Conservation (phyloP, 1,140 invertebrate species). For the Venustaconcha ellipsiformis region DNA sequence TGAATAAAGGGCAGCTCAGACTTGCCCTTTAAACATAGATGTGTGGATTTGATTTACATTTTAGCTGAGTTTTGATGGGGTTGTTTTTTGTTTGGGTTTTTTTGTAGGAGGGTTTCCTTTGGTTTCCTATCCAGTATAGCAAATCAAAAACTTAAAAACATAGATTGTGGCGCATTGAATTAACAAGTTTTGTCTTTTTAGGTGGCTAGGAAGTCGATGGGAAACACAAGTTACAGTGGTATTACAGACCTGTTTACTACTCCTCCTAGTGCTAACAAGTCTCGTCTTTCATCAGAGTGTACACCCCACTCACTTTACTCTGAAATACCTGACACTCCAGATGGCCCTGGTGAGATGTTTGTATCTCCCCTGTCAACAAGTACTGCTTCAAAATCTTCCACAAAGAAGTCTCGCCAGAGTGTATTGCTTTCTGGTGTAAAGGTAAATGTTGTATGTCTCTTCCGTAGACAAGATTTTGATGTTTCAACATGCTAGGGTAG, state of each 20-base stretch:
- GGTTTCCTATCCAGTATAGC: too few relatives aligned
- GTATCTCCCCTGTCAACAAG: constrained; percentile 49
- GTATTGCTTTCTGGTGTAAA: constrained; percentile 16
- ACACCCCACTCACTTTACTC: constrained; percentile 42
- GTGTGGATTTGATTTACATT: too few relatives aligned
- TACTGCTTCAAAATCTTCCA: constrained; percentile 3
- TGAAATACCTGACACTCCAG: constrained; percentile 59
- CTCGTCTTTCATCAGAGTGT: not conserved
- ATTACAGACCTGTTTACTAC: constrained; percentile 40
- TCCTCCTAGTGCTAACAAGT: constrained; percentile 11
- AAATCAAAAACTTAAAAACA: too few relatives aligned
- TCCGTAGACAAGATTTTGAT: too few relatives aligned
- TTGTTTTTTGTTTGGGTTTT: too few relatives aligned
- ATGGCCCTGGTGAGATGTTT: constrained; percentile 59
- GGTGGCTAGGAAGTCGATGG: constrained; percentile 8
- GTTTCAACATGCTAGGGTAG: too few relatives aligned
- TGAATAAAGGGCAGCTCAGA: too few relatives aligned
- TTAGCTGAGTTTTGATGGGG: too few relatives aligned
- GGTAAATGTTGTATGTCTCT: not conserved
- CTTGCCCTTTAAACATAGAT: too few relatives aligned
- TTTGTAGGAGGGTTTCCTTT: too few relatives aligned
- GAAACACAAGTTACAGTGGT: constrained; percentile 36
- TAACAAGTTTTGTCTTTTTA: not conserved
- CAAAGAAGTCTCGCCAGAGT: constrained; percentile 19
- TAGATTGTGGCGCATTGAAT: not conserved